A percentile compares a stretch with the other conserved stretches of the same genome.
Evolutionary conservation across 2,888 invertebrate species (phyloP).

Genomic region (Galerucella pusilla): DNA sequence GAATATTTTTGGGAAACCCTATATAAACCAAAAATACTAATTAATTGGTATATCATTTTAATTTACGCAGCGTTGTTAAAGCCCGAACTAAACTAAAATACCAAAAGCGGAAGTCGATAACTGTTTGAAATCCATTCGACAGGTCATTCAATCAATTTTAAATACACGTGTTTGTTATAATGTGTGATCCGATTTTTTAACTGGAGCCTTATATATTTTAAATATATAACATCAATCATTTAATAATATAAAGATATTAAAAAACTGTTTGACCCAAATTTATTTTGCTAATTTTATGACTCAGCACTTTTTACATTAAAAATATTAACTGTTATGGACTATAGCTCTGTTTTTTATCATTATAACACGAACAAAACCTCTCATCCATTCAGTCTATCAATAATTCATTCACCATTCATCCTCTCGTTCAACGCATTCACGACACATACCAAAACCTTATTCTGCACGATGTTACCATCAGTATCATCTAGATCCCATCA

Average conservation of each 20-base stretch:
- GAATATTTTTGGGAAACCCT: no score
- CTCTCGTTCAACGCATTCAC: no score
- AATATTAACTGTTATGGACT: neutral
- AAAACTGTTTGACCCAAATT: neutral
- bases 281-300: neutral
- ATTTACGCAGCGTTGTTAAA: slow-evolving; percentile 6
- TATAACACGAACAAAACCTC: neutral
- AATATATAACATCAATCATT: slow-evolving; percentile 12
- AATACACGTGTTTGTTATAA: slow-evolving; percentile 16
- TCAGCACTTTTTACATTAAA: neutral
- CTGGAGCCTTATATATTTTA: neutral
- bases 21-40: neutral
- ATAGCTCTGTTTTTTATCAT: neutral
- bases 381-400: no score
- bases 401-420: no score
- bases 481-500: no score
- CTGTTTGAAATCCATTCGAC: slow-evolving; percentile 20
- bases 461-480: no score
- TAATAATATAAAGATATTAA: slow-evolving; percentile 14
- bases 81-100: slow-evolving; percentile 6
- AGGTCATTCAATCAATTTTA: slow-evolving; percentile 12
- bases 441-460: no score
- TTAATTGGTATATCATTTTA: neutral
- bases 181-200: slow-evolving; percentile 18
- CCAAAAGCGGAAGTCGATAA: slow-evolving; percentile 22